Conservation (phyloP, 2,888 invertebrate species). For the Leucania comma region DNA sequence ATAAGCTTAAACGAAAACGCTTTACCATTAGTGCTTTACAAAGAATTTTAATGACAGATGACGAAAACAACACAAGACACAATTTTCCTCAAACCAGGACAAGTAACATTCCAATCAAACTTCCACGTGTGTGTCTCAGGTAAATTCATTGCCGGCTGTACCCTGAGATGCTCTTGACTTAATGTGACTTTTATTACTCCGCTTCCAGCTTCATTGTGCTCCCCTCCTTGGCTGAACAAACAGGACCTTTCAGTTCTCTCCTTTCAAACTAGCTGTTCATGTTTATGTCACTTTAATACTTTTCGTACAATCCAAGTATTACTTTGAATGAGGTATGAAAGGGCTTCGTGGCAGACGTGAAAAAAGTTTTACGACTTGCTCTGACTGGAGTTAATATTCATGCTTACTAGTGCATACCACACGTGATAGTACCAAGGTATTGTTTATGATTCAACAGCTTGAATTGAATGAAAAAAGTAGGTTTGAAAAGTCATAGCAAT, state of each 20-base stretch:
- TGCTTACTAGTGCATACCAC: background rate
- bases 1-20: background rate
- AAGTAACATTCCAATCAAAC: constrained; percentile 38
- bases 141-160: constrained; percentile 75
- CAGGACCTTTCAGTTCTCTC: constrained; percentile 71
- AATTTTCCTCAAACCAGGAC: constrained; percentile 7
- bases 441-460: background rate
- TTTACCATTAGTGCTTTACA: background rate
- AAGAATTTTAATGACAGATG: background rate
- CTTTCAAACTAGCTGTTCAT: constrained; percentile 64
- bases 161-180: constrained; percentile 82
- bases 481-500: too few species aligned
- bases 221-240: constrained; percentile 72
- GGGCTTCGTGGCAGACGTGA: constrained; percentile 7
- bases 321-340: constrained; percentile 40
- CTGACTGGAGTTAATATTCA: constrained; percentile 15
- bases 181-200: constrained; percentile 88
- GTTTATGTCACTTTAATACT: constrained; percentile 69
- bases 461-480: too few species aligned
- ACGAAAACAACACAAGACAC: constrained; percentile 1
- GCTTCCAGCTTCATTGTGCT: constrained; percentile 81
- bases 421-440: background rate
- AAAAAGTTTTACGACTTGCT: constrained; percentile 40
- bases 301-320: constrained; percentile 46
- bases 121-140: constrained; percentile 66